phyloP scores from a whole-genome alignment of 35 echinoderm and acorn worm genomes.

The Heliocidaris erythrogramma region DNA sequence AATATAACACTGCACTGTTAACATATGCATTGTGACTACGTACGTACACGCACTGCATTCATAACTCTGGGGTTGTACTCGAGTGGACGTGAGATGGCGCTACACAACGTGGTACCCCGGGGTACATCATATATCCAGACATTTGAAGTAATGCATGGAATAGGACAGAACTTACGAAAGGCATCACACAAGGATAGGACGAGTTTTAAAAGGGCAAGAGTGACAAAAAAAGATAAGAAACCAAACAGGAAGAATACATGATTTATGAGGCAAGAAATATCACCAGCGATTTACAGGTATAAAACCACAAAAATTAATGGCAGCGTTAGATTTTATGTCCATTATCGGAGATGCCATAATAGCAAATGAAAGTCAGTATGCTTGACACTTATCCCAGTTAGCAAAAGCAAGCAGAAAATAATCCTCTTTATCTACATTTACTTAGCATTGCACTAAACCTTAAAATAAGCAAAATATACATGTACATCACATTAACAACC shows the following conservation, averaged over 20 bases:
- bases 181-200: background rate
- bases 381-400: background rate
- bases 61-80: no score
- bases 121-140: no score
- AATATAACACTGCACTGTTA: no score
- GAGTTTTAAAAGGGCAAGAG: no score
- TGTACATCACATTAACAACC: background rate
- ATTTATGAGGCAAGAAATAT: background rate
- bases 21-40: no score
- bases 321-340: background rate
- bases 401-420: background rate
- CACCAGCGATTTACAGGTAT: background rate
- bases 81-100: no score
- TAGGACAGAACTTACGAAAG: background rate
- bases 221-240: no score
- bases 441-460: background rate
- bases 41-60: no score
- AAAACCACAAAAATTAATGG: background rate
- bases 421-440: background rate
- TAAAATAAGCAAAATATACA: background rate
- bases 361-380: background rate
- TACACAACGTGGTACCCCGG: no score
- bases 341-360: background rate
- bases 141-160: no score
- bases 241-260: background rate